These are phyloP conservation scores for Oreortyx pictus DNA, from an alignment of 2,797 vertebrate species.

Conservation along the genomic window DNA sequence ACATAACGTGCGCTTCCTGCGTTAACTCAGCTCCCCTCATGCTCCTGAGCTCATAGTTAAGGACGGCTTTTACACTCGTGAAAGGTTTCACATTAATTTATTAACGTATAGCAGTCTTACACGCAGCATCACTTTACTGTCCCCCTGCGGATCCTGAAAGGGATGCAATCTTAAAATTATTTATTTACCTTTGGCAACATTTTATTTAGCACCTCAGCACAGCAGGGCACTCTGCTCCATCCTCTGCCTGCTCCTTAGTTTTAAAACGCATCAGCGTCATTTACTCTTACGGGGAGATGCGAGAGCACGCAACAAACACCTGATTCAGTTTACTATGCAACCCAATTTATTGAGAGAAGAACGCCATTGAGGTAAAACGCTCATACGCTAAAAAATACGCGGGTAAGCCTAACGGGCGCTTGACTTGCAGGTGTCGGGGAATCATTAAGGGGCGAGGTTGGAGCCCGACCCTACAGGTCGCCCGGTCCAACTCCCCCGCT, in stretches of 20 bases:
- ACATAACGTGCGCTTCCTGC: neutral
- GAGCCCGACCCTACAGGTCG: no score
- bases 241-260: constrained; percentile 1
- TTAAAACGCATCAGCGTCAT: neutral
- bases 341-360: neutral
- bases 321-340: neutral
- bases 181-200: neutral
- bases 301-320: neutral
- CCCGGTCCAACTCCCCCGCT: no score
- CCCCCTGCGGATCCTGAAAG: neutral
- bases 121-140: neutral
- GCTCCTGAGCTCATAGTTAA: neutral
- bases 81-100: neutral
- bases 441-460: no score
- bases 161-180: neutral
- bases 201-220: neutral
- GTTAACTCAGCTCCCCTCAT: neutral
- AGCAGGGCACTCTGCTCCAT: neutral
- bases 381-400: neutral
- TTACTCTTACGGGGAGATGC: neutral
- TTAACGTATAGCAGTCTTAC: neutral
- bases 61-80: neutral
- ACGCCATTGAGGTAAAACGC: neutral
- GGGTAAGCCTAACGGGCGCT: neutral
- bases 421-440: neutral